These are phyloP conservation scores for Phocoena sinus DNA, from an alignment of 2,113 vertebrate species.

Conservation along the genomic window DNA sequence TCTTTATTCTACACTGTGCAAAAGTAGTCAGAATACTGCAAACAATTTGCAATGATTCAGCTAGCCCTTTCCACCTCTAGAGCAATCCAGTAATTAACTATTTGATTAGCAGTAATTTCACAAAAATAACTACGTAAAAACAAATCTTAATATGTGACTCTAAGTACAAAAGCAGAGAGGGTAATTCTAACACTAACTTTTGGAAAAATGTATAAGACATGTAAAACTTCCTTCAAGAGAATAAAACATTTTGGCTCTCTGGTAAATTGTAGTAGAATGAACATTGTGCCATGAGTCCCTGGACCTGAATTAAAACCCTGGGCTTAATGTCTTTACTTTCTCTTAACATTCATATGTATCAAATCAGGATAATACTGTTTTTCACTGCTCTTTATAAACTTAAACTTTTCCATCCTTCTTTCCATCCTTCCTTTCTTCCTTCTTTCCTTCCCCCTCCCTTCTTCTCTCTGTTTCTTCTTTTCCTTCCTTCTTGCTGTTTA, in stretches of 20 bases:
- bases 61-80: not conserved
- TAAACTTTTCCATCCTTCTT: not conserved
- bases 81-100: not conserved
- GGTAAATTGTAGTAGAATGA: not conserved
- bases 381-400: not conserved
- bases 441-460: not conserved
- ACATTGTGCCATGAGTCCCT: not conserved
- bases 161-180: not conserved
- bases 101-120: not conserved
- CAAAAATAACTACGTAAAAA: not conserved
- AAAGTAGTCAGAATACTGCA: not conserved
- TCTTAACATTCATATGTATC: not conserved
- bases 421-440: not conserved
- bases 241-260: not conserved
- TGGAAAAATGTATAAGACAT: not conserved
- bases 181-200: not conserved
- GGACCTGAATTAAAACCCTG: not conserved
- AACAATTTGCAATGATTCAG: not conserved
- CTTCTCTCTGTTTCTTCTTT: not conserved
- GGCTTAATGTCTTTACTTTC: not conserved
- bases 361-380: not conserved
- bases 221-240: not conserved
- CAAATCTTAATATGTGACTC: not conserved
- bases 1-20: not conserved
- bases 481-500: not conserved